phyloP scores from a whole-genome alignment of 2,113 vertebrate genomes.

The Phocoena phocoena region DNA sequence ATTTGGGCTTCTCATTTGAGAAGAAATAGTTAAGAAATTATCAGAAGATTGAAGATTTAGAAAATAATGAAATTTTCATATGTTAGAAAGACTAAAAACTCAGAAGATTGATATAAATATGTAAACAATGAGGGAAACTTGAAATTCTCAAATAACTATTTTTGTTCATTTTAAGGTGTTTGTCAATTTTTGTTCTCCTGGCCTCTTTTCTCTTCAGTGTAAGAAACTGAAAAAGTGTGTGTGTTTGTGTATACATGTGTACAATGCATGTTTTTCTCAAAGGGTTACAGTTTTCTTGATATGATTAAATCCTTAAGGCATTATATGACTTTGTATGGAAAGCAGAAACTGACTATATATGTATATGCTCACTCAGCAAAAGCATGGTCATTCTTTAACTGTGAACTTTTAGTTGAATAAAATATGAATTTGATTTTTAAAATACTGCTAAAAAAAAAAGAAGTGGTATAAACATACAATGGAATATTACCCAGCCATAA shows the following conservation, averaged over 20 bases:
- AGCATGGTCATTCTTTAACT: background rate
- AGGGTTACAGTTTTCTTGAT: background rate
- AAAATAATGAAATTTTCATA: background rate
- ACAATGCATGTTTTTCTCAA: background rate
- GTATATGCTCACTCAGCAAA: background rate
- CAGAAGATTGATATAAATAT: background rate
- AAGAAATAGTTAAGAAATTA: background rate
- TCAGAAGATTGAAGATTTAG: background rate
- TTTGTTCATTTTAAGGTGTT: background rate
- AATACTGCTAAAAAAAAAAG: background rate
- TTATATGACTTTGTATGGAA: background rate
- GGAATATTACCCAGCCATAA: background rate
- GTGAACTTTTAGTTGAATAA: background rate
- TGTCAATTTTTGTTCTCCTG: background rate
- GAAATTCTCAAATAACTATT: background rate
- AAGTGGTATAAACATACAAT: background rate
- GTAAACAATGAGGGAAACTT: background rate
- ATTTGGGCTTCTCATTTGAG: background rate
- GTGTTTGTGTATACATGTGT: background rate
- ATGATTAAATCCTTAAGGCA: background rate
- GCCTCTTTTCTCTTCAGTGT: background rate
- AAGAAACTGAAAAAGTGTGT: background rate
- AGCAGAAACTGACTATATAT: background rate
- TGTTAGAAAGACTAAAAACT: background rate
- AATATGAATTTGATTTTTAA: background rate